Evolutionary conservation across 2,888 invertebrate genomes (phyloP), one percentile per base, ranked within the genome.

Genomic region (Diplazon laetatorius): DNA sequence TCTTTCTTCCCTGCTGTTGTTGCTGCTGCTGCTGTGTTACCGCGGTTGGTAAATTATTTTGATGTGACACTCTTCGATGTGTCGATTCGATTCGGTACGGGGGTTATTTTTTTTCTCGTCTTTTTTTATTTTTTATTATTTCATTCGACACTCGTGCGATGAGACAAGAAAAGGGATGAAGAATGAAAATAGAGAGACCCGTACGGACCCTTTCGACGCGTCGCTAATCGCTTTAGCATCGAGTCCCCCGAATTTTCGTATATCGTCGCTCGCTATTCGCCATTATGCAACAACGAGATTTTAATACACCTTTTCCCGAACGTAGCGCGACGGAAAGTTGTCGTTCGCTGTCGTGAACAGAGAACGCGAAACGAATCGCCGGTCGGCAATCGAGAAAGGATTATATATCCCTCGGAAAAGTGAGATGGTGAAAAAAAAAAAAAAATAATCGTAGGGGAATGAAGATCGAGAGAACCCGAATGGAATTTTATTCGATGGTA

Each of bases 321-420:
- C 48, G 72, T 48, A 37, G 60, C 60, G 68, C 46, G 57, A 55
- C 22, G 63, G 57, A 69, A 59, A 50, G 69, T 77, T 77, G 55
- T 48, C 37, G 48, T 52, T 48, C 20, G n/a, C n/a, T n/a, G n/a
- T n/a, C n/a, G n/a, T n/a, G 20, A n/a, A n/a, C 46, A 57, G 57
- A 68, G 70, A 72, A 78, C 44, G 78, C 86, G 81, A 80, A 83
- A 84, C 88, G 86, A 88, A 89, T 87, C 39, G 14, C 83, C 63
- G 62, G 72, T 46, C 82, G 83, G 84, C 85, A 85, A 87, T 88
- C 84, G 86, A 83, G 86, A 86, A 88, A 89, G 89, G 89, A 88
- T 90, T 88, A n/a, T n/a, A n/a, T n/a, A 87, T 79, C 70, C 74
- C 69, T 35, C 57, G 57, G 65, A 35, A 72, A 70, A 74, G 66